phyloP scores from a whole-genome alignment of 2,797 vertebrate genomes.

The Leptatherina wallacei region DNA sequence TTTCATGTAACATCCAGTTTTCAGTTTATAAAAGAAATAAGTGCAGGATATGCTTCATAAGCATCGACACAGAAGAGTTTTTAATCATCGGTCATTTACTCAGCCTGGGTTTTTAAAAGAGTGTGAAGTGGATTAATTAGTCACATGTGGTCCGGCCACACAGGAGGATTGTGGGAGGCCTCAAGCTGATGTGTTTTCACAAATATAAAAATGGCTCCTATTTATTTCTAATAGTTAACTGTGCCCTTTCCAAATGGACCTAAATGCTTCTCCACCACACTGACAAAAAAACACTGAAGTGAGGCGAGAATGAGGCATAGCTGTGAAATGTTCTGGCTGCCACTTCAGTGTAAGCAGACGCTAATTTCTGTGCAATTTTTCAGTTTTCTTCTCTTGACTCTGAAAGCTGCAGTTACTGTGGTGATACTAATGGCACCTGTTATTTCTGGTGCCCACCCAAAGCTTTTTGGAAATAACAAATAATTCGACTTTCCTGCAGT shows the following conservation, averaged over 20 bases:
- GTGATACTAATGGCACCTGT: background rate
- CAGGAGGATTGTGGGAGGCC: conserved; percentile 33
- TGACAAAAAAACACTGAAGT: conserved; percentile 7
- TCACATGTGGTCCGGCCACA: conserved; percentile 33
- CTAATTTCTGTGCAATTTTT: background rate
- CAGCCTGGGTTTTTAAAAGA: conserved; percentile 19
- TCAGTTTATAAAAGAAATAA: conserved; percentile 13
- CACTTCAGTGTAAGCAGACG: conserved; percentile 2
- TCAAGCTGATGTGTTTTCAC: conserved; percentile 48
- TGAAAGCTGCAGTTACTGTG: background rate
- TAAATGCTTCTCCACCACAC: conserved; percentile 26
- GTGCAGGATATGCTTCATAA: conserved; percentile 3
- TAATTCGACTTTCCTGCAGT: conserved; percentile 13
- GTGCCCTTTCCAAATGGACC: conserved; percentile 30
- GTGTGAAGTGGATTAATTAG: conserved; percentile 40
- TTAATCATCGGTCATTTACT: conserved; percentile 50
- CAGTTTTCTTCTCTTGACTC: background rate
- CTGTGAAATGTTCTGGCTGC: conserved; percentile 26
- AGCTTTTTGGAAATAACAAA: background rate
- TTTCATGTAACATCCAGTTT: background rate
- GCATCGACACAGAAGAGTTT: conserved; percentile 14
- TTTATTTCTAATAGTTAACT: conserved; percentile 30
- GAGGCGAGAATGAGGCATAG: conserved; percentile 12
- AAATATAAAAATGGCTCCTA: conserved; percentile 38
- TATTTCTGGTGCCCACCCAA: background rate